Percentiles rank a stretch among this genome's conserved stretches.
Conservation (phyloP, 2,888 invertebrate genomes). For the Lycophotia porphyrea region DNA sequence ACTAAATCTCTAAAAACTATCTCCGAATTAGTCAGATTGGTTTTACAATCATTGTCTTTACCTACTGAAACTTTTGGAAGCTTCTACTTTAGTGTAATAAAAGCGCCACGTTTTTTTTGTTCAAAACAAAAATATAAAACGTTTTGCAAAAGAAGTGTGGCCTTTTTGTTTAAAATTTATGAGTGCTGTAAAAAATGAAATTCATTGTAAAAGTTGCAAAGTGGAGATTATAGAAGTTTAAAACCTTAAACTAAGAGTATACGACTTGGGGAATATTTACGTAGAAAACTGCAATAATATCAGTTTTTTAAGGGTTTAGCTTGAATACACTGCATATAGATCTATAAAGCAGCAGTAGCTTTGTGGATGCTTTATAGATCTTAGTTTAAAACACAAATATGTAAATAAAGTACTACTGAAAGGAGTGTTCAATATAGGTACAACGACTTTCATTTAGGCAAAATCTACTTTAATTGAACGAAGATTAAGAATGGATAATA, state of each 20-base stretch:
- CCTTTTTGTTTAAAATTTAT: slow-evolving; percentile 48
- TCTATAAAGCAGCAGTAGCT: too few relatives aligned
- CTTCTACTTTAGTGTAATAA: slow-evolving; percentile 17
- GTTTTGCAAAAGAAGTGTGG: slow-evolving; percentile 64
- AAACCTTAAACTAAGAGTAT: slow-evolving; percentile 10
- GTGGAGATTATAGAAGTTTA: slow-evolving; percentile 45
- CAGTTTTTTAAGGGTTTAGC: not conserved
- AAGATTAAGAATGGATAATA: slow-evolving; percentile 29
- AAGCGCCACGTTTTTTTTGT: slow-evolving; percentile 31
- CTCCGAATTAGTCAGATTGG: slow-evolving; percentile 66
- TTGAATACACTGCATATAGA: too few relatives aligned
- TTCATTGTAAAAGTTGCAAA: slow-evolving; percentile 51
- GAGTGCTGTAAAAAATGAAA: slow-evolving; percentile 42
- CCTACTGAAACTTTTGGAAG: slow-evolving; percentile 9
- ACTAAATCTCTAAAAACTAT: slow-evolving; percentile 75
- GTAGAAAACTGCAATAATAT: slow-evolving; percentile 21
- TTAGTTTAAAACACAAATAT: not conserved
- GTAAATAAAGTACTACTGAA: not conserved
- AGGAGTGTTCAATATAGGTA: not conserved
- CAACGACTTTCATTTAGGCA: not conserved
- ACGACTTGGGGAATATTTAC: slow-evolving; percentile 1
- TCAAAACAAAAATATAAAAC: slow-evolving; percentile 28
- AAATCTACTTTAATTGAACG: slow-evolving; percentile 20
- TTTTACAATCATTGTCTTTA: slow-evolving; percentile 8
- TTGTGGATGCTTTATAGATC: not conserved